Conservation (phyloP, 2,888 invertebrate genomes). For the Marasmarcha lunaedactyla region DNA sequence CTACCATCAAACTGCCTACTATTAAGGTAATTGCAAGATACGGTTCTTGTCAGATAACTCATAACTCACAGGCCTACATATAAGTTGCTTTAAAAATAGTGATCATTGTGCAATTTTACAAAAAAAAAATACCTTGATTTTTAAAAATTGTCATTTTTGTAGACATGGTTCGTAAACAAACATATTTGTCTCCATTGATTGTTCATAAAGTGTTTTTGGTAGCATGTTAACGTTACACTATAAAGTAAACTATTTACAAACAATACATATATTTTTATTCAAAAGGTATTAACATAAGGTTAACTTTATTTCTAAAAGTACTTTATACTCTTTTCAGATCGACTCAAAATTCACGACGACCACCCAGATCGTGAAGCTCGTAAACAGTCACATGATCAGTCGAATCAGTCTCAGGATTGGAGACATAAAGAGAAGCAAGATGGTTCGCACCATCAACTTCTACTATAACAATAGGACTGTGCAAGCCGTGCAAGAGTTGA, state of each 20-base stretch:
- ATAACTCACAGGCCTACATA: background rate
- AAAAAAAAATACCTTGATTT: too few species aligned
- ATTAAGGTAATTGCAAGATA: constrained; percentile 77
- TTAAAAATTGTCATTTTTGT: too few species aligned
- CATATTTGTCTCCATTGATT: too few species aligned
- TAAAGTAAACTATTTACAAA: too few species aligned
- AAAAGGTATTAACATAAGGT: too few species aligned
- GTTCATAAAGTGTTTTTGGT: too few species aligned
- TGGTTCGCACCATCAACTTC: constrained; percentile 95
- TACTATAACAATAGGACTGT: constrained; percentile 97
- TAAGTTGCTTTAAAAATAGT: too few species aligned
- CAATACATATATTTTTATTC: too few species aligned
- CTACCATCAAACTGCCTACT: constrained; percentile 90
- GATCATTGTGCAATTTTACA: too few species aligned
- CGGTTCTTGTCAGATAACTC: background rate
- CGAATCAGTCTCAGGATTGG: constrained; percentile 93
- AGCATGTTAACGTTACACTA: too few species aligned
- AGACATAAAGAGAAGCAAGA: constrained; percentile 96
- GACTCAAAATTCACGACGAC: constrained; percentile 98
- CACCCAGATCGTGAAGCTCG: constrained; percentile 96
- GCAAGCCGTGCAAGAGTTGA: constrained; percentile 96
- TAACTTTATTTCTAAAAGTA: too few species aligned
- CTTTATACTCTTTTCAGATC: constrained; percentile 56
- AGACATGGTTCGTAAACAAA: too few species aligned
- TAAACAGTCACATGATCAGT: constrained; percentile 95